phyloP scores from a whole-genome alignment of 2,888 invertebrate genomes.

The Parascotia fuliginaria region DNA sequence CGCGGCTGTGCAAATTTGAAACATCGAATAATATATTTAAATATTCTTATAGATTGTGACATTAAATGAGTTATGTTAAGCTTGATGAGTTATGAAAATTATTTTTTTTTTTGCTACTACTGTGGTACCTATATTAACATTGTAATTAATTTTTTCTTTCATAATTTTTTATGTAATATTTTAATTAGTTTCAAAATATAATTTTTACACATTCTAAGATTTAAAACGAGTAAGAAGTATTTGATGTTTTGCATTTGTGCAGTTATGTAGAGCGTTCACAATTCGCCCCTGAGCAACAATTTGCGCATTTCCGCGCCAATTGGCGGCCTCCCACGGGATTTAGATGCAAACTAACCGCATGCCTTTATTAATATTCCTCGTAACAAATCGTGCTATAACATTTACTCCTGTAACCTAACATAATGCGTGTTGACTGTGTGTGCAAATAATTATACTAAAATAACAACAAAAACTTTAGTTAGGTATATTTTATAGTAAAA shows the following conservation, averaged over 20 bases:
- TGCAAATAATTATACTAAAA: constrained; percentile 31
- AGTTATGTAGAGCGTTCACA: constrained; percentile 49
- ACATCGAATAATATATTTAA: constrained; percentile 30
- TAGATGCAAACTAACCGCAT: constrained; percentile 89
- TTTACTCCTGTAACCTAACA: constrained; percentile 39
- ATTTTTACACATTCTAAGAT: not conserved
- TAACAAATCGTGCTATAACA: constrained; percentile 31
- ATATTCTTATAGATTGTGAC: not conserved
- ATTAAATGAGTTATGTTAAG: no score
- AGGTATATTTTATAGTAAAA: not conserved
- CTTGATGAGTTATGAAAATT: no score
- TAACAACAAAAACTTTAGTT: constrained; percentile 17
- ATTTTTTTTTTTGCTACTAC: no score
- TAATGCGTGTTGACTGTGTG: constrained; percentile 40
- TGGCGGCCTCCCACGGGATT: constrained; percentile 65
- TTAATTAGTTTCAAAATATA: not conserved
- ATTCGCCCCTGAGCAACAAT: constrained; percentile 67
- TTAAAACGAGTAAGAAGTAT: constrained; percentile 26
- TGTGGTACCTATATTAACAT: no score
- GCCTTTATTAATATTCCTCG: constrained; percentile 58
- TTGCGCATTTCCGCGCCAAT: constrained; percentile 74
- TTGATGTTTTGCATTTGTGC: constrained; percentile 53
- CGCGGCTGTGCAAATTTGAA: constrained; percentile 34
- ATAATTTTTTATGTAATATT: not conserved
- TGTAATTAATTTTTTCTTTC: no score